Conservation (phyloP, 2,888 invertebrate genomes). For the Azorinus chamasolen region DNA sequence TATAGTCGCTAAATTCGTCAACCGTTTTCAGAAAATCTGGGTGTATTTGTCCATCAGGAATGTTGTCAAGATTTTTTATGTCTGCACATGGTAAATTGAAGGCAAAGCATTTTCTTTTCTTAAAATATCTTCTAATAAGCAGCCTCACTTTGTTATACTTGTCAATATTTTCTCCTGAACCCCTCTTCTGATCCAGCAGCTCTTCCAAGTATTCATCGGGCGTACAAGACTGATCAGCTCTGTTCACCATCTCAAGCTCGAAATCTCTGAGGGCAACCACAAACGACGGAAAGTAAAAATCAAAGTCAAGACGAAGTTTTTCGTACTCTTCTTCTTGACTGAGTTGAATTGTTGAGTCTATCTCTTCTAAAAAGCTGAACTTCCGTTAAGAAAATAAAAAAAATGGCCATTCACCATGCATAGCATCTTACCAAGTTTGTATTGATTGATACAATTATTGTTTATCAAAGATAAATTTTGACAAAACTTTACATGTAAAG, state of each 20-base stretch:
- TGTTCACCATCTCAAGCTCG: neutral
- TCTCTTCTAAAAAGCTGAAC: conserved; percentile 12
- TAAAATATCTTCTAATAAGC: no score
- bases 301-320: neutral
- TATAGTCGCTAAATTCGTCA: neutral
- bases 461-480: no score
- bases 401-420: no score
- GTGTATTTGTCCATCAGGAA: neutral
- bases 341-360: conserved; percentile 7
- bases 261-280: no score
- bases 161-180: neutral
- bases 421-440: no score
- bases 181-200: neutral
- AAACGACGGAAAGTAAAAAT: conserved; percentile 10
- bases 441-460: no score
- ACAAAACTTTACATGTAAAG: no score
- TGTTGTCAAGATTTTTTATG: neutral
- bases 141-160: neutral
- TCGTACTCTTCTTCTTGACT: neutral
- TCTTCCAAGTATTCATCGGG: conserved; percentile 9
- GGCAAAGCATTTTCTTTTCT: no score
- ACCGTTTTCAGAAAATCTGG: conserved; percentile 1
- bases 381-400: neutral
- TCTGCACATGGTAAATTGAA: conserved; percentile 5
- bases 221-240: neutral